Percentiles rank a stretch among this genome's conserved stretches.
Conservation (phyloP, 2,888 invertebrate species). For the Tetragnatha montana region DNA sequence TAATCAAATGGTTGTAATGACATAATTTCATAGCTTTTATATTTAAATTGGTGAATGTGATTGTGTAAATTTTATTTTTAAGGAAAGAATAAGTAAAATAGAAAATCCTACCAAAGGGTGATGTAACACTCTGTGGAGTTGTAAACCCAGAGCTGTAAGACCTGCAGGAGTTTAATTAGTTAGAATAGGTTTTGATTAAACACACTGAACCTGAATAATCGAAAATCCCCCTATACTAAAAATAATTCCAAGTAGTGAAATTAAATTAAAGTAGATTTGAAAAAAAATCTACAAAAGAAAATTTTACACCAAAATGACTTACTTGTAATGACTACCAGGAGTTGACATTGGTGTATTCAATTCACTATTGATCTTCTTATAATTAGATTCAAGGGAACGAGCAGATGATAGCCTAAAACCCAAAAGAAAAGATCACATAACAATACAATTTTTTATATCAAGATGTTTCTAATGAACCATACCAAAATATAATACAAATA, state of each 20-base stretch:
- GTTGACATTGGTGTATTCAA: conserved; percentile 25
- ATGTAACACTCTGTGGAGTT: background rate
- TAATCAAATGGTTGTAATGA: too few relatives aligned
- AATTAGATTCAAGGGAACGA: conserved; percentile 28
- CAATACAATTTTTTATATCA: background rate
- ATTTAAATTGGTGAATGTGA: background rate
- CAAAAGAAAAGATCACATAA: background rate
- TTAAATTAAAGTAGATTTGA: background rate
- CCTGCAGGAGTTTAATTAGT: conserved; percentile 3
- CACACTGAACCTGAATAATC: too few relatives aligned
- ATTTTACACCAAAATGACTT: background rate
- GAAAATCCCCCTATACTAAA: too few relatives aligned
- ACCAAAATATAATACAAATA: too few relatives aligned
- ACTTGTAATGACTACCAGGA: conserved; percentile 23
- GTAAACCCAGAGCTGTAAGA: too few relatives aligned
- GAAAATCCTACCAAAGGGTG: background rate
- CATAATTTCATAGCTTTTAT: background rate
- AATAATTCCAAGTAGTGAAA: background rate
- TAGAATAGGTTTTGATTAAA: background rate
- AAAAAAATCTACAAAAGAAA: background rate
- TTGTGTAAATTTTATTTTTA: background rate
- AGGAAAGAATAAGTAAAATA: background rate
- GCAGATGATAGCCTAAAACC: conserved; percentile 6
- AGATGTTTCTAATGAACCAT: too few relatives aligned
- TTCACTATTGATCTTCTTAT: background rate